A percentile compares a stretch with the other conserved stretches of the same genome.
Evolutionary conservation across 2,797 vertebrate genomes (phyloP).

Genomic region (Aplochiton taeniatus): DNA sequence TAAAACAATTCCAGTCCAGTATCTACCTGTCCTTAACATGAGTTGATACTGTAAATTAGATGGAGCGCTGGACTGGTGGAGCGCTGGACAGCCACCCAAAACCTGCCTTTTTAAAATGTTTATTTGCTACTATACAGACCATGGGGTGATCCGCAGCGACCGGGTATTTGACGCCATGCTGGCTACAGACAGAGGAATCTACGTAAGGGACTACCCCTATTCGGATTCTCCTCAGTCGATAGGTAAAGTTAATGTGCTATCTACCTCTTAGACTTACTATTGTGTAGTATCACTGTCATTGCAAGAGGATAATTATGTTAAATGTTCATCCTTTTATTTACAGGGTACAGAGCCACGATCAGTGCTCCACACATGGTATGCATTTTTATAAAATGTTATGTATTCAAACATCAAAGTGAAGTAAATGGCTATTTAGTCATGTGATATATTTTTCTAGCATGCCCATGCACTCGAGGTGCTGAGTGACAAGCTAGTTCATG

Average conservation of each 20-base stretch:
- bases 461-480: slow-evolving; percentile 88
- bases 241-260: slow-evolving; percentile 67
- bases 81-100: too few species aligned
- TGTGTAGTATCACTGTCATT: not conserved
- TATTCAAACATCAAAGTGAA: not conserved
- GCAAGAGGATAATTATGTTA: slow-evolving; percentile 1
- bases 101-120: too few species aligned
- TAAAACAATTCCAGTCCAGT: too few species aligned
- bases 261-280: not conserved
- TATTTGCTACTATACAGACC: slow-evolving; percentile 67
- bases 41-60: too few species aligned
- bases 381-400: not conserved
- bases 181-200: slow-evolving; percentile 87
- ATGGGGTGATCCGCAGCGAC: slow-evolving; percentile 82
- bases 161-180: slow-evolving; percentile 83
- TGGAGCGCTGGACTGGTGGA: too few species aligned
- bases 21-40: too few species aligned
- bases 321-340: slow-evolving; percentile 36
- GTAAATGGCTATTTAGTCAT: not conserved
- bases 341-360: slow-evolving; percentile 93
- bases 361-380: slow-evolving; percentile 92
- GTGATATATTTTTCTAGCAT: slow-evolving; percentile 71
- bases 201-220: slow-evolving; percentile 83
- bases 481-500: slow-evolving; percentile 85
- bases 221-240: slow-evolving; percentile 90